A percentile compares a stretch with the other conserved stretches of the same genome.
Evolutionary conservation across 2,888 invertebrate species (phyloP).

Genomic region (Macrophya annulata): DNA sequence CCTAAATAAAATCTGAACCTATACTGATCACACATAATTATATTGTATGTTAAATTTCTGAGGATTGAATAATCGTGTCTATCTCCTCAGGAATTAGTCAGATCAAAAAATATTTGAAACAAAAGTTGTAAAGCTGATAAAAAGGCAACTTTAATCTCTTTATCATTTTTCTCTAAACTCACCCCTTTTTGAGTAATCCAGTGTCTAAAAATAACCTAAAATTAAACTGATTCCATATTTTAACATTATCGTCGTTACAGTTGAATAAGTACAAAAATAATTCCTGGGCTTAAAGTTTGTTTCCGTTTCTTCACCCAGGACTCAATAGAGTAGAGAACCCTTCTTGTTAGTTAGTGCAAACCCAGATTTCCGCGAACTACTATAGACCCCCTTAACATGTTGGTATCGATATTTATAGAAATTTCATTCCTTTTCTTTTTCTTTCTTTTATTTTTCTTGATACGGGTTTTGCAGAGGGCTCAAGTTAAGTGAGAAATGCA

Average conservation of each 20-base stretch:
- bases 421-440: constrained; percentile 2
- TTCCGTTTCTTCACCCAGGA: background rate
- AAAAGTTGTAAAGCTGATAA: background rate
- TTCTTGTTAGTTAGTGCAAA: background rate
- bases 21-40: background rate
- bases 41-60: too few species aligned
- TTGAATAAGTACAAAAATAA: background rate
- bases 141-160: background rate
- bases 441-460: background rate
- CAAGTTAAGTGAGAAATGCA: constrained; percentile 60
- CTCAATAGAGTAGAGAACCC: background rate
- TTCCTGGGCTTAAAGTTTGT: background rate
- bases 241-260: background rate
- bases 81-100: background rate
- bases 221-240: background rate
- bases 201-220: background rate
- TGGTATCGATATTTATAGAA: constrained; percentile 27
- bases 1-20: background rate
- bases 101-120: background rate
- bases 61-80: background rate
- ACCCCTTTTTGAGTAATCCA: background rate
- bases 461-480: constrained; percentile 25
- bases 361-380: background rate
- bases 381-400: background rate
- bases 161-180: background rate